Evolutionary conservation across 2,797 vertebrate genomes (phyloP).

Genomic region (Characodon lateralis): DNA sequence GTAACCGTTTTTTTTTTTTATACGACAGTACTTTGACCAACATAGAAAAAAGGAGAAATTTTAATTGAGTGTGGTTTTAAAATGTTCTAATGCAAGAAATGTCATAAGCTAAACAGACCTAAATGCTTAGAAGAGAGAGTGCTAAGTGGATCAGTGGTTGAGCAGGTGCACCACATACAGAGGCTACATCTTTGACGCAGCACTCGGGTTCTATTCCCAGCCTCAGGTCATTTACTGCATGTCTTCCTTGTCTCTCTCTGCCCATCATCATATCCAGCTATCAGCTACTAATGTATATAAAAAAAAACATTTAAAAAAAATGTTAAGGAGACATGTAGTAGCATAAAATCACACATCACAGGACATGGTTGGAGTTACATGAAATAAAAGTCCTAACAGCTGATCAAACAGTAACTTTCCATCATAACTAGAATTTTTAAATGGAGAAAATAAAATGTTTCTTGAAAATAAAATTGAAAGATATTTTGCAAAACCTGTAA

Average conservation of each 20-base stretch:
- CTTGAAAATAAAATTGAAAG: background rate
- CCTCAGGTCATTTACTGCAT: background rate
- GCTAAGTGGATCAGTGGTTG: background rate
- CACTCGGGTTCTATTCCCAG: background rate
- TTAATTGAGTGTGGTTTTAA: background rate
- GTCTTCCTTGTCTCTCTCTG: background rate
- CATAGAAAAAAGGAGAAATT: background rate
- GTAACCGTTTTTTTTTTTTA: background rate
- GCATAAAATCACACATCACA: background rate
- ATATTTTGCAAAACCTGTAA: background rate
- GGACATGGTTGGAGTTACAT: no score
- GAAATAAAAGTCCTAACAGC: background rate
- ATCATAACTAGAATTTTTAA: background rate
- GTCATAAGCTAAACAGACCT: background rate
- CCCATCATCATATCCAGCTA: background rate
- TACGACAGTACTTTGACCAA: background rate
- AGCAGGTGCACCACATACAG: background rate
- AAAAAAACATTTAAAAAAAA: no score
- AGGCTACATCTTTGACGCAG: background rate
- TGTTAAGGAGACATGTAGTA: no score
- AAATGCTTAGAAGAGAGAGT: background rate
- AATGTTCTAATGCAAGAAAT: background rate
- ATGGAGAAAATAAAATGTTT: background rate
- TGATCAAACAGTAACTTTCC: background rate
- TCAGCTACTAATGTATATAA: no score